Base-by-base conservation (phyloP, 2,113 vertebrate genomes). In the Thryonomys swinderianus region DNA sequence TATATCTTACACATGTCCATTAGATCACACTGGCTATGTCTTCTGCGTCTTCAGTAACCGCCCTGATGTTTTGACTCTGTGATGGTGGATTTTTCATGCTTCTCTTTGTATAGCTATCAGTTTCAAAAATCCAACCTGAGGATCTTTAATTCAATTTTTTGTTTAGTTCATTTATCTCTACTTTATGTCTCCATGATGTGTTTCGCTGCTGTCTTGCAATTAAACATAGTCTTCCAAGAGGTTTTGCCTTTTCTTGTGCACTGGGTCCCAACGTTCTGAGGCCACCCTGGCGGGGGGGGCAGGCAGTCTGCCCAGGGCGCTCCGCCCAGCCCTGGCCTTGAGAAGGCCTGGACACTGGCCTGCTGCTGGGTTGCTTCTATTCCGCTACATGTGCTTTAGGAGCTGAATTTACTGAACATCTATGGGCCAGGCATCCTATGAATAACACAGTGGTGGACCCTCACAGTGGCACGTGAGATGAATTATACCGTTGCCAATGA, bases 231-330 rank as follows among this genome's bases (percentile, higher is more conserved):
- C 62, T 78, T 57, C 18, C 20, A 67, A 45, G n/a, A 18, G 8
- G 18, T 3, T 20, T 2, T 61, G 18, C 6, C 5, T 53, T 87
- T 57, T 37, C 21, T 1, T 45, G 51, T 30, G 30, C 13, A 11
- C 5, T 23, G 34, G 11, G 30, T 34, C 5, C 21, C 3, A 2
- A 34, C 11, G 32, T 40, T 32, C n/a, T 21, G 0, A 1, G 1
- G 27, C 40, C 3, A 1, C 2, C 8, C 32, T 32, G 64, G 55
- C 0, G 9, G 30, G 7, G 11, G 8, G 45, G 25, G 11, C 25
- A 32, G 51, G 55, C n/a, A 5, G 32, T 48, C 51, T 48, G 30
- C 11, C 4, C 21, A n/a, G 0, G 48, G 48, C 6, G 48, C 48
- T 51, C 48, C 10, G 48, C 48, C 48, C 48, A 7, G 32, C 51